These are phyloP conservation scores for Austrofundulus limnaeus DNA, from an alignment of 2,113 vertebrate species.

Conservation along the genomic window DNA sequence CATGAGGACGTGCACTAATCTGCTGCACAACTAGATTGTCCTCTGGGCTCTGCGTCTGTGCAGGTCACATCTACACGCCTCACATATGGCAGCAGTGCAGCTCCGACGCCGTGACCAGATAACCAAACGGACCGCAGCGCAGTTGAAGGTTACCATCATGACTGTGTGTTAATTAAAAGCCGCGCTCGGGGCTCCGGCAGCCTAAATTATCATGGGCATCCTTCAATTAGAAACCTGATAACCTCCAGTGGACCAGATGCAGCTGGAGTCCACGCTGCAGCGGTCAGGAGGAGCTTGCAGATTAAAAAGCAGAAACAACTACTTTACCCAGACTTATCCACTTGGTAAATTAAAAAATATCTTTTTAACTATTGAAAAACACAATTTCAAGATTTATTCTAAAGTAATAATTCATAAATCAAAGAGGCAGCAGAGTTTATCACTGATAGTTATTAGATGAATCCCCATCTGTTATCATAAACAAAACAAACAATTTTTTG, in stretches of 20 bases:
- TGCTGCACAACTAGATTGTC: neutral
- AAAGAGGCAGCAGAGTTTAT: too few relatives aligned
- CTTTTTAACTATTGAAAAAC: neutral
- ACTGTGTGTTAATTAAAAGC: constrained; percentile 71
- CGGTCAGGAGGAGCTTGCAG: constrained; percentile 37
- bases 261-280: constrained; percentile 39
- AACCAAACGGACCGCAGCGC: constrained; percentile 43
- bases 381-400: neutral
- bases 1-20: constrained; percentile 2
- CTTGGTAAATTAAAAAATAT: neutral
- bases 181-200: constrained; percentile 38
- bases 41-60: constrained; percentile 7
- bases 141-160: constrained; percentile 55
- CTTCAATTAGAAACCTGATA: constrained; percentile 71
- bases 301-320: constrained; percentile 21
- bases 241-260: constrained; percentile 58
- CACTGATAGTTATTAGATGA: too few relatives aligned
- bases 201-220: constrained; percentile 66
- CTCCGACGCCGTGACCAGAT: constrained; percentile 48
- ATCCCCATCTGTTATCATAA: neutral
- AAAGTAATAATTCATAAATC: neutral
- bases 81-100: constrained; percentile 41
- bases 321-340: constrained; percentile 1
- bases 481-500: too few relatives aligned
- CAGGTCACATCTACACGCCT: constrained; percentile 9